Evolutionary conservation across 2,113 vertebrate species (phyloP), one percentile per base, ranked within the genome.

Genomic region (Motacilla tschutschensis): DNA sequence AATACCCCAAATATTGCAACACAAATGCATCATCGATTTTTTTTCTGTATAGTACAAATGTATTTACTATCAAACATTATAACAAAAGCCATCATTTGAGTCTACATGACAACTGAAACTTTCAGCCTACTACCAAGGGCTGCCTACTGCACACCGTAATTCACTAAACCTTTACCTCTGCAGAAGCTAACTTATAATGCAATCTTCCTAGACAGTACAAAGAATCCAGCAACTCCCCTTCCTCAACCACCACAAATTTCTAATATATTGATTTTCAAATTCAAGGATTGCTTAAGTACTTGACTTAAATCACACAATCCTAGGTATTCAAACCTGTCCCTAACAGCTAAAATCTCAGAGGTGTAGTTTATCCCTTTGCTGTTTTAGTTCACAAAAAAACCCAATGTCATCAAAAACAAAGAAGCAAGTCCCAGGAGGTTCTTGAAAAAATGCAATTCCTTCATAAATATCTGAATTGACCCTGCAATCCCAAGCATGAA

Each of bases 381-480:
- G 6, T 75, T 83, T 73, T 36, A 70, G 35, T 38, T 85, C 48
- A 77, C 31, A 71, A 79, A 85, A 87, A 12, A 41, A 3, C 2
- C 10, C 33, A 72, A 35, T 2, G 12, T 41, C 65, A 85, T 69
- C 31, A 60, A 89, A 79, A 77, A 69, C 21, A 90, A 84, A 89
- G 59, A 16, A 58, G 20, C 11, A 60, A 55, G 26, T 83, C 79
- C 17, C 31, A 14, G 29, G 21, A 80, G 41, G 14, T 51, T 77
- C 65, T 3, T 24, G 44, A 43, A 89, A 89, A 84, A 89, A 66
- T 24, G 20, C 24, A 54, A 57, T 67, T 89, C 62, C 38, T 85
- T 87, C 66, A 57, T 75, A 90, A 89, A 60, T 87, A 79, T 40
- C 71, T 66, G 44, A 89, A 93, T 26, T 78, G 62, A 77, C 53